Evolutionary conservation across 2,797 vertebrate species (phyloP).

Genomic region (Rhincodon typus): DNA sequence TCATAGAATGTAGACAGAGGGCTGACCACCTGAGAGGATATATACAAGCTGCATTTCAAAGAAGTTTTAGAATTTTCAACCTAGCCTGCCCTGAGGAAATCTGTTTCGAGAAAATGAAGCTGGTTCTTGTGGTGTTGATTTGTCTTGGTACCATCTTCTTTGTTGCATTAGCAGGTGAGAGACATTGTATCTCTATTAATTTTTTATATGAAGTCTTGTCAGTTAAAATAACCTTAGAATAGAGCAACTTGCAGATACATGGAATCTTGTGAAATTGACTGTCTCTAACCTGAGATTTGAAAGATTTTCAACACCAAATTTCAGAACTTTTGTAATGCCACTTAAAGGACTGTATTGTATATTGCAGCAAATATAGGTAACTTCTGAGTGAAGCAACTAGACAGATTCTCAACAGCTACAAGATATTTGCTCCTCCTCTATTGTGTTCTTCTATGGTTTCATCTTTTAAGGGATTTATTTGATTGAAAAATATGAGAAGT

Average conservation of each 20-base stretch:
- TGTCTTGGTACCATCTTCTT: not conserved
- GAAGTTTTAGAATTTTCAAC: too few relatives aligned
- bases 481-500: not conserved
- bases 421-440: not conserved
- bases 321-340: not conserved
- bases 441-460: not conserved
- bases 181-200: not conserved
- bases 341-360: too few relatives aligned
- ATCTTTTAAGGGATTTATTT: not conserved
- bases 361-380: not conserved
- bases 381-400: not conserved
- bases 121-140: not conserved
- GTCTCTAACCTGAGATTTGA: not conserved
- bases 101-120: conserved; percentile 4
- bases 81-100: not conserved
- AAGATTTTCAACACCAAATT: not conserved
- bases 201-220: not conserved
- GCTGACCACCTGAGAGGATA: not conserved
- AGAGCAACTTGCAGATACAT: not conserved
- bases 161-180: not conserved
- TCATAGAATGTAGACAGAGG: not conserved
- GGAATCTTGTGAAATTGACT: not conserved
- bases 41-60: not conserved
- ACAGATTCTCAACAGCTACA: not conserved
- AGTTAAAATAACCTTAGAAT: not conserved